These are phyloP conservation scores for Corydoras sp. DNA, from an alignment of 2,113 vertebrate genomes.

Conservation along the genomic window DNA sequence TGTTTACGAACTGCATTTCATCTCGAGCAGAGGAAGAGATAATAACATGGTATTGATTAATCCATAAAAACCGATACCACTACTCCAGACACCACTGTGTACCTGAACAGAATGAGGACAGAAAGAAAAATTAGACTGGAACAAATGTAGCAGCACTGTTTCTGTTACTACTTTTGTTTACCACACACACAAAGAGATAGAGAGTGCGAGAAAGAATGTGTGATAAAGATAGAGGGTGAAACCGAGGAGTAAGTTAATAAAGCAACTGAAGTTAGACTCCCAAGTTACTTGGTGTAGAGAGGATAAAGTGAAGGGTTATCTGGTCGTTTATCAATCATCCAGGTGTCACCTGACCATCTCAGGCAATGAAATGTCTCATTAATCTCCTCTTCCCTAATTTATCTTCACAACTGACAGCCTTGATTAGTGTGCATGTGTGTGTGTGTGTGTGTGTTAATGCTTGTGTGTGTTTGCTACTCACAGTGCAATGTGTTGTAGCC, in stretches of 20 bases:
- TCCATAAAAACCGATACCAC: conserved; percentile 55
- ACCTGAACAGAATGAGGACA: conserved; percentile 33
- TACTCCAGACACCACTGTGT: conserved; percentile 32
- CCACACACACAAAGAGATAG: neutral
- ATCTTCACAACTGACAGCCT: conserved; percentile 46
- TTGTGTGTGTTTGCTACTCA: conserved; percentile 56
- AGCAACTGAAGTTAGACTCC: conserved; percentile 20
- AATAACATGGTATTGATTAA: conserved; percentile 68
- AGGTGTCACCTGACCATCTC: conserved; percentile 50
- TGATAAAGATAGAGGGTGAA: neutral
- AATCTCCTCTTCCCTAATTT: conserved; percentile 59
- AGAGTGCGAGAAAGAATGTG: neutral
- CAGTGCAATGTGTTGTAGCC: conserved; percentile 74
- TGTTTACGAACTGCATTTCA: conserved; percentile 64
- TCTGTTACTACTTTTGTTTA: neutral
- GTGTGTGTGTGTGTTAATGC: conserved; percentile 28
- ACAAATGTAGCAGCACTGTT: neutral
- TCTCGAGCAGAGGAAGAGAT: conserved; percentile 51
- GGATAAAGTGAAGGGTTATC: neutral
- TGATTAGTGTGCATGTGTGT: conserved; percentile 40
- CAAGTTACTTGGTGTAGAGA: conserved; percentile 16
- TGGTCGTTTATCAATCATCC: conserved; percentile 40
- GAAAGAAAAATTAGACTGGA: conserved; percentile 31
- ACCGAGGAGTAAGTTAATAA: conserved; percentile 6
- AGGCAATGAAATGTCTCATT: conserved; percentile 53